Conservation (phyloP, 53 echinoderm and acorn worm genomes). For the Holothuria scabra region DNA sequence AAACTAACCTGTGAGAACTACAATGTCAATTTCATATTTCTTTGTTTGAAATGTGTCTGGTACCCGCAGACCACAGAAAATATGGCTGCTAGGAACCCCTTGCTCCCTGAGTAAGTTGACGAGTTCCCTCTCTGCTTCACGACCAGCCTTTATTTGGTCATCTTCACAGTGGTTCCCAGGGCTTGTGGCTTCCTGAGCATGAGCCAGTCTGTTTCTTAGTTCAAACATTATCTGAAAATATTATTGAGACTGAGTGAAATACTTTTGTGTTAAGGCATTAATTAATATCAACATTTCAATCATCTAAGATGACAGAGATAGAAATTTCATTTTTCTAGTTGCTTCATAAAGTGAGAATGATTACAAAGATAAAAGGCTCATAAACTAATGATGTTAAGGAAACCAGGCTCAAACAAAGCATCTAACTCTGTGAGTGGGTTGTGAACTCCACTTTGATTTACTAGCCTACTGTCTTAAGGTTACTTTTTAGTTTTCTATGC, state of each 20-base stretch:
- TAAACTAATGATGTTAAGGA: no score
- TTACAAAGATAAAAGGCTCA: no score
- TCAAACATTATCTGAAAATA: slow-evolving; percentile 60
- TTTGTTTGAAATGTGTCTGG: slow-evolving; percentile 91
- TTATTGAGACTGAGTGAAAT: not conserved
- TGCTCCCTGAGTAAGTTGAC: slow-evolving; percentile 59
- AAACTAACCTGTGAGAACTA: slow-evolving; percentile 77
- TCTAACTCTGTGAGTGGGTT: no score
- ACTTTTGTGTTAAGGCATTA: no score
- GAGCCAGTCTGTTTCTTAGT: slow-evolving; percentile 80
- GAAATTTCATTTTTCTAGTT: no score
- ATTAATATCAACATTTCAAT: no score
- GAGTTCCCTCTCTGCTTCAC: slow-evolving; percentile 81
- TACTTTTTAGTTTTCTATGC: no score
- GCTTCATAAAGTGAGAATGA: no score
- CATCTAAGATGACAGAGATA: no score
- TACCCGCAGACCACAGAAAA: slow-evolving; percentile 82
- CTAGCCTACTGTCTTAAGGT: no score
- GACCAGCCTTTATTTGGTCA: slow-evolving; percentile 73
- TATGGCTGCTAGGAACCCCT: slow-evolving; percentile 64
- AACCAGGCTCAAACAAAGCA: no score
- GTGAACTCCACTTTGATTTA: no score
- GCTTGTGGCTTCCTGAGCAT: slow-evolving; percentile 83
- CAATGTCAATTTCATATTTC: slow-evolving; percentile 89
- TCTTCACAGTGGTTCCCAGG: slow-evolving; percentile 79